A percentile compares a stretch with the other conserved stretches of the same genome.
Evolutionary conservation across 2,797 vertebrate genomes (phyloP).

Genomic region (Danio jaintianensis): DNA sequence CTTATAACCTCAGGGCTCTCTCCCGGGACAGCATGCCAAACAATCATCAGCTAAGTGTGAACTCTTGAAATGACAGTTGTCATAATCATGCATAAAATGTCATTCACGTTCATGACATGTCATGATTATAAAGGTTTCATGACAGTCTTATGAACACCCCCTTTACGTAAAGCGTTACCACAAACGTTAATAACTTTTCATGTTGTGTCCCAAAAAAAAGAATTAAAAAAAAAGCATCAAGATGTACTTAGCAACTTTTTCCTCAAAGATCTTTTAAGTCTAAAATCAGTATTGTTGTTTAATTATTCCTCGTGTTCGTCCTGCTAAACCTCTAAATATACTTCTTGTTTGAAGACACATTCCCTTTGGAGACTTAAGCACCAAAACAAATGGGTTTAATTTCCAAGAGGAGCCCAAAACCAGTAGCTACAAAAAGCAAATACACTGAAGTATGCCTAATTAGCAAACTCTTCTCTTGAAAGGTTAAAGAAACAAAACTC

Average conservation of each 20-base stretch:
- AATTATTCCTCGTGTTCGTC: conserved; percentile 15
- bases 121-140: too few relatives aligned
- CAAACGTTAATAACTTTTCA: neutral
- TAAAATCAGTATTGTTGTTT: conserved; percentile 29
- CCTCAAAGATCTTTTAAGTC: conserved; percentile 31
- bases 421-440: conserved; percentile 46
- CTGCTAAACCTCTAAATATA: conserved; percentile 14
- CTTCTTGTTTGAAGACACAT: conserved; percentile 36
- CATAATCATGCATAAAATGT: too few relatives aligned
- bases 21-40: too few relatives aligned
- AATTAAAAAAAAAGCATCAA: neutral
- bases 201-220: neutral
- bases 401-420: conserved; percentile 47
- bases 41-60: too few relatives aligned
- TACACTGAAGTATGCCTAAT: conserved; percentile 49
- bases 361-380: conserved; percentile 35
- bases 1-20: too few relatives aligned
- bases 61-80: too few relatives aligned
- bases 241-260: neutral
- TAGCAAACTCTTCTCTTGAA: conserved; percentile 53
- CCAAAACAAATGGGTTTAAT: conserved; percentile 41
- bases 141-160: too few relatives aligned
- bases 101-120: too few relatives aligned
- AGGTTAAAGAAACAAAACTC: conserved; percentile 50
- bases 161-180: too few relatives aligned